Base-by-base conservation (phyloP, 1,140 invertebrate genomes). In the Habropoda laboriosa region DNA sequence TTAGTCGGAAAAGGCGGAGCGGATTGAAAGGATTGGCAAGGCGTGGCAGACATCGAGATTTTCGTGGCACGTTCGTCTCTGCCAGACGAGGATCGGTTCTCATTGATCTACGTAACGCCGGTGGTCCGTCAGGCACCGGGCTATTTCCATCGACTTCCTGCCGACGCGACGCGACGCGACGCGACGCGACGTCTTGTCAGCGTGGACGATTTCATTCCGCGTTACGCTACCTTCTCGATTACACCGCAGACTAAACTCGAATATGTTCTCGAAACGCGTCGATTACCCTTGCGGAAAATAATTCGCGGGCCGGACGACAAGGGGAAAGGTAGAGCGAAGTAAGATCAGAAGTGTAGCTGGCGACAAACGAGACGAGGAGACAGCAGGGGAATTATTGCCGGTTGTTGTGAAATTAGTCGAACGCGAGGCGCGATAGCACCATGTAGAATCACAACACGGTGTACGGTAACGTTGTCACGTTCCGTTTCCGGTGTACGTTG, bases 401-500 rank as follows among this genome's bases (percentile, higher is more conserved):
- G 70, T 78, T 87, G 86, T 89, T 87, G 79, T 81, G 79, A 87
- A 90, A 86, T 87, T 83, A 86, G 66, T 86, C 63, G 80, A 86
- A 90, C 82, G 81, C 79, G 68, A 85, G 58, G 61, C 75, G 78
- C 38, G 86, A 90, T 89, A 90, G 84, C 83, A 86, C 63, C 66
- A 78, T 63, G 64, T 81, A 83, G 79, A 90, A 90, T 91, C 87
- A 89, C 86, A 90, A 89, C 82, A 90, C 74, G 86, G 87, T 89
- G 87, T 91, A 87, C 67, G 82, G 86, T 91, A 89, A 91, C 89
- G 89, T 89, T 89, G 84, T 86, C 82, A 85, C 82, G 77, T 86
- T 87, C 73, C 88, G 83, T 89, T 91, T 91, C 90, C 90, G 90
- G 90, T 91, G 90, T 91, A 90, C 90, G 87, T 88, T 86, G 83